phyloP scores from a whole-genome alignment of 2,888 invertebrate species.

The Perithous albicinctus region DNA sequence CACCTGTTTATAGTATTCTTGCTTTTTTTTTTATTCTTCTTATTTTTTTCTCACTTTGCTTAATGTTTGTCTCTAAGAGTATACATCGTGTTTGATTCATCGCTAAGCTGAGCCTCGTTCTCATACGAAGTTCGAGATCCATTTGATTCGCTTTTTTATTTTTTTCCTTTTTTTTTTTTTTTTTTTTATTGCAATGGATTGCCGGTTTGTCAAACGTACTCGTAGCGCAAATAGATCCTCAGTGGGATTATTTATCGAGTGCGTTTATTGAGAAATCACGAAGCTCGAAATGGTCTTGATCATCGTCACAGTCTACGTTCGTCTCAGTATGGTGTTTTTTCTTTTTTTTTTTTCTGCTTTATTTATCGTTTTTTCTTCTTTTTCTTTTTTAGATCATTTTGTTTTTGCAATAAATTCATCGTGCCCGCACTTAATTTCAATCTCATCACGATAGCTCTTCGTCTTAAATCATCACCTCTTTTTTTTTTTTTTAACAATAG shows the following conservation, averaged over 20 bases:
- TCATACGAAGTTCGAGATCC: conserved; percentile 78
- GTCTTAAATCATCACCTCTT: conserved; percentile 44
- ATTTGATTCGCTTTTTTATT: conserved; percentile 82
- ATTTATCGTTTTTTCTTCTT: neutral
- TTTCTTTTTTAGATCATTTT: conserved; percentile 18
- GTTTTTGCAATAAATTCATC: conserved; percentile 35
- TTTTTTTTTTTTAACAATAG: conserved; percentile 84
- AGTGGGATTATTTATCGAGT: conserved; percentile 12
- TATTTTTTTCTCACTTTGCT: conserved; percentile 53
- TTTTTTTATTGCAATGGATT: conserved; percentile 78
- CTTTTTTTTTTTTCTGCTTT: conserved; percentile 6
- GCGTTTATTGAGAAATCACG: neutral
- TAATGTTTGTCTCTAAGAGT: conserved; percentile 67
- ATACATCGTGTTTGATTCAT: conserved; percentile 82
- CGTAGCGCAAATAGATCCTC: conserved; percentile 3
- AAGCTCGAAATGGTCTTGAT: conserved; percentile 49
- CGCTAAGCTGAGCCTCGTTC: conserved; percentile 77
- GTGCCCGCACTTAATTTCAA: conserved; percentile 28
- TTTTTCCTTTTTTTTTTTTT: too few relatives aligned
- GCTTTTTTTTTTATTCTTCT: conserved; percentile 48
- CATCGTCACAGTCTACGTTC: conserved; percentile 24
- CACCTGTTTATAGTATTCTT: conserved; percentile 10
- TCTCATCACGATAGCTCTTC: conserved; percentile 57
- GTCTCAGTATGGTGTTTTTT: neutral
- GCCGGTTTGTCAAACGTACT: conserved; percentile 52